A percentile compares a stretch with the other conserved stretches of the same genome.
Conservation (phyloP, 2,113 vertebrate species). For the Okapia johnstoni region DNA sequence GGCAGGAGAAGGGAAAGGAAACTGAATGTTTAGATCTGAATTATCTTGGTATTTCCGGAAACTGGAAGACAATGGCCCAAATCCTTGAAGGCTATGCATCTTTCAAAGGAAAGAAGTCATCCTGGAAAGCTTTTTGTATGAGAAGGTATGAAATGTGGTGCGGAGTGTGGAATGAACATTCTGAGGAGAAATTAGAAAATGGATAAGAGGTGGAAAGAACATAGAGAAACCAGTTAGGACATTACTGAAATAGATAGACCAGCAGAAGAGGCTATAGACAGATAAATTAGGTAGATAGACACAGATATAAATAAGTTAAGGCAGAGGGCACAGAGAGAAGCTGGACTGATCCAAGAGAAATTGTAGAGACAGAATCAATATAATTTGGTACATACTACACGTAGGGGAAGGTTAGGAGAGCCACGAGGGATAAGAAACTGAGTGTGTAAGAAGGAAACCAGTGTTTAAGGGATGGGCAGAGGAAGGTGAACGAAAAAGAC, state of each 20-base stretch:
- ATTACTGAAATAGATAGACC: background rate
- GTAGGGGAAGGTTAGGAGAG: background rate
- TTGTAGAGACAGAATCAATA: background rate
- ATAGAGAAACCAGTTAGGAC: background rate
- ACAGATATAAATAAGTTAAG: background rate
- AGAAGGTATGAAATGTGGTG: background rate
- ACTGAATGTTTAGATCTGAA: background rate
- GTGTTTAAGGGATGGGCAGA: background rate
- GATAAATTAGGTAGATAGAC: background rate
- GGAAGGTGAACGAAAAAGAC: background rate
- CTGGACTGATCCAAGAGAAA: background rate
- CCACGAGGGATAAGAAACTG: background rate
- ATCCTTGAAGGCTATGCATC: background rate
- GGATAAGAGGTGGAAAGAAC: background rate
- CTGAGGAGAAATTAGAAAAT: background rate
- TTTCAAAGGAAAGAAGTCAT: constrained; percentile 11
- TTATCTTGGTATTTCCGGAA: background rate
- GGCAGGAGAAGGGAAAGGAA: background rate
- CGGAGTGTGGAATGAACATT: background rate
- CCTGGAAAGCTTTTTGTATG: background rate
- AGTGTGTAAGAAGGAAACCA: background rate
- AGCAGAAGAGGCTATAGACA: background rate
- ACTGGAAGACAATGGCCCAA: background rate
- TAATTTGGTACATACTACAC: background rate
- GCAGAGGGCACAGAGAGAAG: background rate